Conservation (phyloP, 2,888 invertebrate genomes). For the Tetheella fluctuosa region DNA sequence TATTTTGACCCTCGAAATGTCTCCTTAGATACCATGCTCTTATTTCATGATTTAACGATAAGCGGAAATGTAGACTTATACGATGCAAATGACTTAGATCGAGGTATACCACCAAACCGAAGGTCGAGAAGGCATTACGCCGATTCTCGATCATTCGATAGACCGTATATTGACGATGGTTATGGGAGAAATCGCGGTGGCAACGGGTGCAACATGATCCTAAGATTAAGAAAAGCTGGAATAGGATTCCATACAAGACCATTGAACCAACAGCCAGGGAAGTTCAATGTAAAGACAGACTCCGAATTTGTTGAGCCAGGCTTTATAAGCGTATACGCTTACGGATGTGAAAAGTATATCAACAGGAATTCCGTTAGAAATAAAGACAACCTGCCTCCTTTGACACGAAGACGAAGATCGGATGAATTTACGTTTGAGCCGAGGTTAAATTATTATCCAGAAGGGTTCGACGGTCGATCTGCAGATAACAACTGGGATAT, state of each 20-base stretch:
- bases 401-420: slow-evolving; percentile 62
- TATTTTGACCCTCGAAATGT: slow-evolving; percentile 89
- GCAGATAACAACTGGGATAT: slow-evolving; percentile 65
- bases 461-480: slow-evolving; percentile 54
- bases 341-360: slow-evolving; percentile 88
- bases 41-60: slow-evolving; percentile 91
- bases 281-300: slow-evolving; percentile 90
- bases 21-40: slow-evolving; percentile 89
- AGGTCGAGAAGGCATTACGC: slow-evolving; percentile 67
- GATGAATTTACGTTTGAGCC: slow-evolving; percentile 76
- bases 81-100: slow-evolving; percentile 69
- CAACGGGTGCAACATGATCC: slow-evolving; percentile 90
- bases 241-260: slow-evolving; percentile 91
- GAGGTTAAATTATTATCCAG: slow-evolving; percentile 40
- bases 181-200: slow-evolving; percentile 63
- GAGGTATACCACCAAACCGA: slow-evolving; percentile 57
- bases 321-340: slow-evolving; percentile 93
- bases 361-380: slow-evolving; percentile 72
- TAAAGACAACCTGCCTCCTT: slow-evolving; percentile 69
- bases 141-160: slow-evolving; percentile 63
- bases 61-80: slow-evolving; percentile 89
- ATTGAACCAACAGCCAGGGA: slow-evolving; percentile 86
- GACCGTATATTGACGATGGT: slow-evolving; percentile 48
- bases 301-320: slow-evolving; percentile 93
- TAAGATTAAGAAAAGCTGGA: slow-evolving; percentile 90